A percentile compares a stretch with the other conserved stretches of the same genome.
These are phyloP conservation scores for Cynocephalus volans DNA, from an alignment of 2,113 vertebrate genomes.

Conservation along the genomic window DNA sequence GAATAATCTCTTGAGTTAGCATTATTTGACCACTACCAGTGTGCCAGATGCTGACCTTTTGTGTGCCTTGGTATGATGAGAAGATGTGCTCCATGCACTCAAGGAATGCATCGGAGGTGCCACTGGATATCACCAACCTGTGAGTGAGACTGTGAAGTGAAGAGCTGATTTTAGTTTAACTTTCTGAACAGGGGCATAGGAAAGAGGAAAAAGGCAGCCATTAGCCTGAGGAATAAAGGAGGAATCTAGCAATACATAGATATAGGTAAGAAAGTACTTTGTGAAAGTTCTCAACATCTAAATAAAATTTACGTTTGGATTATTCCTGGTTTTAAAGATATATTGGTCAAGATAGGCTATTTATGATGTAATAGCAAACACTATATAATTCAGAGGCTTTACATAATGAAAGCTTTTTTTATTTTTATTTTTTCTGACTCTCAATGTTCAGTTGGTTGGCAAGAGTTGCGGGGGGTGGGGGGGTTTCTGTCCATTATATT, in stretches of 20 bases:
- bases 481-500: not conserved
- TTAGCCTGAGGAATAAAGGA: not conserved
- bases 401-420: not conserved
- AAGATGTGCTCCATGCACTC: rapidly evolving
- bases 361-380: not conserved
- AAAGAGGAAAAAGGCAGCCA: too few species aligned
- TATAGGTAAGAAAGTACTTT: not conserved
- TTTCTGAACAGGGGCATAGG: not conserved
- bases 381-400: not conserved
- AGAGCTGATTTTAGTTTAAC: not conserved
- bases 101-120: not conserved
- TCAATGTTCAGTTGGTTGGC: not conserved
- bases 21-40: not conserved
- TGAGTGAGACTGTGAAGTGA: not conserved
- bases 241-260: not conserved
- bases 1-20: not conserved
- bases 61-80: not conserved
- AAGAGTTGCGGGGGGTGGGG: rapidly evolving
- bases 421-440: not conserved
- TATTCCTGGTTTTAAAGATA: not conserved
- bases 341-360: not conserved
- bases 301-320: not conserved
- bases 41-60: not conserved
- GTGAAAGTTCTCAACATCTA: not conserved
- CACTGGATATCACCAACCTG: not conserved